Percentiles rank a stretch among this genome's conserved stretches.
Evolutionary conservation across 2,888 invertebrate species (phyloP).

Genomic region (Lepidocyrtinus sp.): DNA sequence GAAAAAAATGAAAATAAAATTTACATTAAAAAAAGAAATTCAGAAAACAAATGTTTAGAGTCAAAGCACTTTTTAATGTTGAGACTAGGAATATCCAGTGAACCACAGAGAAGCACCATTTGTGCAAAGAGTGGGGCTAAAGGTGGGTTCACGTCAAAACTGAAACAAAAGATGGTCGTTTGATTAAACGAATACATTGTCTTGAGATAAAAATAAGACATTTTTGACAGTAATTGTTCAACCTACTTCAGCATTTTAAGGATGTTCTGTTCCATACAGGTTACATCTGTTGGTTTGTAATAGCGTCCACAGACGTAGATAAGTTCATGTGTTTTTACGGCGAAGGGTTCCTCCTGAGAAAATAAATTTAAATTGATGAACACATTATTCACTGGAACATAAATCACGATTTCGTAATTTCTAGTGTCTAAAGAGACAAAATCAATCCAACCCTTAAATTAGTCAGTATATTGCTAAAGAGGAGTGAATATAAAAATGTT

Average conservation of each 20-base stretch:
- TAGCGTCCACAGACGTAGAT: background rate
- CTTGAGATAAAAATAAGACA: background rate
- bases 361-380: background rate
- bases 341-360: constrained; percentile 42
- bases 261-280: constrained; percentile 32
- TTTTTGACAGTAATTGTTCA: background rate
- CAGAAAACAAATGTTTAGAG: too few relatives aligned
- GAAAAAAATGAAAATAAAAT: too few relatives aligned
- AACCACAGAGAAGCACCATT: constrained; percentile 20
- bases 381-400: background rate
- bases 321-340: background rate
- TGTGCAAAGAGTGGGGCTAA: constrained; percentile 32
- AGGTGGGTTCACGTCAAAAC: constrained; percentile 47
- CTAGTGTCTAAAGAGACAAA: too few relatives aligned
- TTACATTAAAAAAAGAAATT: too few relatives aligned
- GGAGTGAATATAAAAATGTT: background rate
- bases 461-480: too few relatives aligned
- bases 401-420: too few relatives aligned
- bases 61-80: constrained; percentile 37
- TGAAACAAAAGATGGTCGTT: constrained; percentile 5
- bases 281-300: background rate
- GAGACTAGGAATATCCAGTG: constrained; percentile 13
- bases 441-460: too few relatives aligned
- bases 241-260: constrained; percentile 24
- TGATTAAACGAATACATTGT: constrained; percentile 11